Evolutionary conservation across 35 echinoderm and acorn worm genomes (phyloP).

Genomic region (Lytechinus variegatus): DNA sequence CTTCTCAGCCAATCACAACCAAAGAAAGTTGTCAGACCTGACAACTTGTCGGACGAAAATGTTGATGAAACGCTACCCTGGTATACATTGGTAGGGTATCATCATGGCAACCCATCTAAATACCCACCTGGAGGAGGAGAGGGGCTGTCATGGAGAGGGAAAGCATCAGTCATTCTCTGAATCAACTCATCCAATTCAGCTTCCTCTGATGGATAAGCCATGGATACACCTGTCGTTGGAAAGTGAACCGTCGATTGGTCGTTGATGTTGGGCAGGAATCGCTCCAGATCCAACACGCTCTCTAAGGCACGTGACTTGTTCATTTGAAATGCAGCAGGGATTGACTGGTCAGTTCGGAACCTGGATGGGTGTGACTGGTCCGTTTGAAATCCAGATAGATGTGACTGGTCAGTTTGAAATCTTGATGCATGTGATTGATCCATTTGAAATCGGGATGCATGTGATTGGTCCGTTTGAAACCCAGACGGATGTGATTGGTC

Average conservation of each 20-base stretch:
- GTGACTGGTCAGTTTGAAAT: not conserved
- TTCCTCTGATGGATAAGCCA: slow-evolving; percentile 82
- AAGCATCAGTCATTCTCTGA: slow-evolving; percentile 79
- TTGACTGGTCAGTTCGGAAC: not conserved
- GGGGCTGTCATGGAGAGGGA: slow-evolving; percentile 46
- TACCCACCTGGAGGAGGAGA: slow-evolving; percentile 4
- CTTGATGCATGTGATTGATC: slow-evolving; percentile 48
- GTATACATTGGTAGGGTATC: not conserved
- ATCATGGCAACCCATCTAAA: not conserved
- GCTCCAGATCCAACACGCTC: slow-evolving; percentile 34
- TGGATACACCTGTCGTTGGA: slow-evolving; percentile 70
- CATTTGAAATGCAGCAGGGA: not conserved
- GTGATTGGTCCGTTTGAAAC: not conserved
- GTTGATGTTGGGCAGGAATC: slow-evolving; percentile 71
- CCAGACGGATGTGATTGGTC: not conserved
- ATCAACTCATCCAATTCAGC: slow-evolving; percentile 81
- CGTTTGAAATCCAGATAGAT: not conserved
- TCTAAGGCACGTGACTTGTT: slow-evolving; percentile 51
- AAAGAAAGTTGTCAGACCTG: no score
- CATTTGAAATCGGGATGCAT: not conserved
- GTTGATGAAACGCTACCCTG: not conserved
- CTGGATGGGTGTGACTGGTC: not conserved
- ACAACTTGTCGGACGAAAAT: no score
- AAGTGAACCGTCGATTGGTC: slow-evolving; percentile 80
- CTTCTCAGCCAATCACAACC: no score